Conservation (phyloP, 2,888 invertebrate species). For the Catocala nupta region DNA sequence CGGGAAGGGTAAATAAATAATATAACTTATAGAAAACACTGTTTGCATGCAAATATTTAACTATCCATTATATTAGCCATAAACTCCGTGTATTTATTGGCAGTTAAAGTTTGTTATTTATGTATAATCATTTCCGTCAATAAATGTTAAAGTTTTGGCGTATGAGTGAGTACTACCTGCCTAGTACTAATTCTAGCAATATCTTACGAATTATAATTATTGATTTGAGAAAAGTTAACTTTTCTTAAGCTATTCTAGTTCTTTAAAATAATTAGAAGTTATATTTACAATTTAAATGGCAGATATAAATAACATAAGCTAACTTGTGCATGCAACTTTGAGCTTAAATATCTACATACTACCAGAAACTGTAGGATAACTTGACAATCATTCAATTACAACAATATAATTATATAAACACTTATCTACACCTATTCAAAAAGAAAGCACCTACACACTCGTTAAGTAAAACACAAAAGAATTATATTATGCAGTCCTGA, state of each 20-base stretch:
- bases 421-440: no score
- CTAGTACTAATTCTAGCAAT: no score
- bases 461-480: not conserved
- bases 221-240: no score
- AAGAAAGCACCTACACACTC: not conserved
- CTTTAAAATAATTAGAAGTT: no score
- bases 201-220: no score
- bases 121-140: constrained; percentile 1
- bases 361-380: not conserved
- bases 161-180: no score
- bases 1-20: constrained; percentile 39
- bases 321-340: not conserved
- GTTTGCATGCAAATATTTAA: constrained; percentile 26
- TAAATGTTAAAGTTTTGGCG: not conserved
- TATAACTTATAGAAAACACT: constrained; percentile 21
- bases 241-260: no score
- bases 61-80: constrained; percentile 17
- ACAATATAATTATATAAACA: not conserved
- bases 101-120: not conserved
- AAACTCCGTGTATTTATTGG: constrained; percentile 11
- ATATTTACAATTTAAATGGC: no score
- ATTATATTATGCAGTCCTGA: constrained; percentile 1
- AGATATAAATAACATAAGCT: not conserved
- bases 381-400: not conserved
- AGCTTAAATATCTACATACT: not conserved